These are phyloP conservation scores for Nycticebus coucang DNA, from an alignment of 2,113 vertebrate genomes.

Conservation along the genomic window DNA sequence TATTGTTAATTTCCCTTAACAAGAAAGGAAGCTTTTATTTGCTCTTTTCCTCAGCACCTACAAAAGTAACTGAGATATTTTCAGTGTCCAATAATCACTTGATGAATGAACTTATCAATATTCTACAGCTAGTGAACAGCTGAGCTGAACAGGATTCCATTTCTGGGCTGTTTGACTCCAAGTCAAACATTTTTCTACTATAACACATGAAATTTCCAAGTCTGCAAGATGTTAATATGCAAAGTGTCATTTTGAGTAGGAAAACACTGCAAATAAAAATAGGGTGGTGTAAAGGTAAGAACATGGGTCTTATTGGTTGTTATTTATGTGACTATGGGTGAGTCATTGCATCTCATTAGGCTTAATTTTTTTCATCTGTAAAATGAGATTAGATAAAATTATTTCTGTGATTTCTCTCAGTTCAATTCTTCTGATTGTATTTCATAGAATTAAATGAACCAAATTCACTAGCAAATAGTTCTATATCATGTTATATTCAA, in stretches of 20 bases:
- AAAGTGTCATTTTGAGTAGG: neutral
- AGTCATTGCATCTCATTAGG: neutral
- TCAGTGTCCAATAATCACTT: neutral
- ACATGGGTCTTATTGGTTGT: neutral
- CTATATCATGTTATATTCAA: neutral
- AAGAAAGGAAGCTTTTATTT: neutral
- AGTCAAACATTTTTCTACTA: neutral
- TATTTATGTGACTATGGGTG: neutral
- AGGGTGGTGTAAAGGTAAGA: neutral
- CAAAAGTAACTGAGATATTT: neutral
- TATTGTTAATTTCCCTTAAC: neutral
- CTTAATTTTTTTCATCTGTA: slow-evolving; percentile 28
- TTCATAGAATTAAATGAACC: slow-evolving; percentile 17
- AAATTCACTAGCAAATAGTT: slow-evolving; percentile 32
- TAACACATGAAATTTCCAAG: neutral
- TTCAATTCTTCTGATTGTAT: neutral
- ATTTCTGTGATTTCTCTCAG: neutral
- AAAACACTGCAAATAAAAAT: neutral
- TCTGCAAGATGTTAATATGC: neutral
- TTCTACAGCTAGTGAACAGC: neutral
- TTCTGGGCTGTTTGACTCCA: neutral
- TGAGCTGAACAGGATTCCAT: neutral
- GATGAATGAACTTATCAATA: neutral
- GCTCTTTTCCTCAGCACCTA: neutral
- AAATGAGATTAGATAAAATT: neutral